Percentiles rank a stretch among this genome's conserved stretches.
Conservation (phyloP, 2,888 invertebrate genomes). For the Erebia epiphron region DNA sequence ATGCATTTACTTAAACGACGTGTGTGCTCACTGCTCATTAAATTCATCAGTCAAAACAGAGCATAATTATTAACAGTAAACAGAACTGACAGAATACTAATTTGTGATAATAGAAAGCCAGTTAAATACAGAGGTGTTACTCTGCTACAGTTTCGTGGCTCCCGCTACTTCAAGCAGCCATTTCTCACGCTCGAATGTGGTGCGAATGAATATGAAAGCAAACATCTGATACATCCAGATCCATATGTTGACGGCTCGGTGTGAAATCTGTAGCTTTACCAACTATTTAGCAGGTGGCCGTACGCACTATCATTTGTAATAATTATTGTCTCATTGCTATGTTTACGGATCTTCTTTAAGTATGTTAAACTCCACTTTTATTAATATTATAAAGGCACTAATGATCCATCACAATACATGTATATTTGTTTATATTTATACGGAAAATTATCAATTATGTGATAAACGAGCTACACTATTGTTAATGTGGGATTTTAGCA, state of each 20-base stretch:
- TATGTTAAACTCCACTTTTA: constrained; percentile 60
- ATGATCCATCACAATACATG: constrained; percentile 20
- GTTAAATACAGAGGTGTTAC: constrained; percentile 63
- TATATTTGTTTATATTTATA: constrained; percentile 17
- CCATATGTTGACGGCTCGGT: constrained; percentile 82
- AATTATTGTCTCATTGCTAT: constrained; percentile 81
- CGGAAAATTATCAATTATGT: constrained; percentile 12
- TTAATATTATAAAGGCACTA: constrained; percentile 38
- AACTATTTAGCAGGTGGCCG: constrained; percentile 77
- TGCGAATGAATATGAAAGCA: constrained; percentile 80
- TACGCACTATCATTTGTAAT: constrained; percentile 82
- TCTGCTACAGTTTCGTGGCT: constrained; percentile 69
- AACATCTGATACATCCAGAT: constrained; percentile 81
- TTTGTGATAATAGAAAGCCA: constrained; percentile 62
- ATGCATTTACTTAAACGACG: background rate
- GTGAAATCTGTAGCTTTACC: constrained; percentile 83
- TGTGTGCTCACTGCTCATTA: constrained; percentile 44
- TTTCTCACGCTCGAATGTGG: constrained; percentile 78
- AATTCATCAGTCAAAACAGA: constrained; percentile 46
- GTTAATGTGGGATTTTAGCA: background rate
- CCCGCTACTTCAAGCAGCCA: constrained; percentile 69
- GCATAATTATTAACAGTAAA: constrained; percentile 71
- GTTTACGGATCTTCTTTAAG: constrained; percentile 68
- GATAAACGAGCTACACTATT: constrained; percentile 8
- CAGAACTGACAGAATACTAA: constrained; percentile 67